Percentiles rank a stretch among this genome's conserved stretches.
Evolutionary conservation across 2,797 vertebrate species (phyloP).

Genomic region (Lacerta agilis): DNA sequence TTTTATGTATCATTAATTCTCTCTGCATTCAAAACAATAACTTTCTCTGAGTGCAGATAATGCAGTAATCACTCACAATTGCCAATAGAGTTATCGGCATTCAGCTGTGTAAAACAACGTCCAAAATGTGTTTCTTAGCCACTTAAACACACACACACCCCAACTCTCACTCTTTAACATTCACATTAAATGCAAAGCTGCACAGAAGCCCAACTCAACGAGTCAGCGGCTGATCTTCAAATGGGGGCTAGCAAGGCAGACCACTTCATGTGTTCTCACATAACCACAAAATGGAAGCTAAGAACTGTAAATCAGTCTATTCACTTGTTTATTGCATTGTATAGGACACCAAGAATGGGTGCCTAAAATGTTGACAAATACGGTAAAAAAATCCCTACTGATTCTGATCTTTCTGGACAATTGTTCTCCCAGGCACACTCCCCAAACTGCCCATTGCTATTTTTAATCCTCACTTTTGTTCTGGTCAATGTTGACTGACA

Average conservation of each 20-base stretch:
- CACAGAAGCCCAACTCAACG: conserved; percentile 4
- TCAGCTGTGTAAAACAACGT: conserved; percentile 90
- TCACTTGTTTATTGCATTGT: not conserved
- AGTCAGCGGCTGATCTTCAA: conserved; percentile 3
- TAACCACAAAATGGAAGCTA: not conserved
- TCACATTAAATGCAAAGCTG: conserved; percentile 54
- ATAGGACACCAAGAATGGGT: not conserved
- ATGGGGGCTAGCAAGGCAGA: not conserved
- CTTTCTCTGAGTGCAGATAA: conserved; percentile 85
- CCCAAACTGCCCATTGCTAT: too few relatives aligned
- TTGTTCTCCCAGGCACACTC: too few relatives aligned
- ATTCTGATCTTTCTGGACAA: not conserved
- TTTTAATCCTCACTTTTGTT: too few relatives aligned
- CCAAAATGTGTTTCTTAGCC: conserved; percentile 58
- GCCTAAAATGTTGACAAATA: not conserved
- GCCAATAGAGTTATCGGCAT: conserved; percentile 86
- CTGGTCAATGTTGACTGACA: too few relatives aligned
- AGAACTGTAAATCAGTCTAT: conserved; percentile 3
- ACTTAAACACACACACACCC: conserved; percentile 34
- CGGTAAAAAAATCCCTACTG: not conserved
- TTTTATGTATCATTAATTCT: conserved; percentile 92
- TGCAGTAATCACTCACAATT: conserved; percentile 98
- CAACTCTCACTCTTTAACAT: conserved; percentile 22
- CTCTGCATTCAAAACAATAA: conserved; percentile 85
- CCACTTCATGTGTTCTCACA: not conserved